These are phyloP conservation scores for Bactericera cockerelli DNA, from an alignment of 1,140 invertebrate genomes.

Conservation along the genomic window DNA sequence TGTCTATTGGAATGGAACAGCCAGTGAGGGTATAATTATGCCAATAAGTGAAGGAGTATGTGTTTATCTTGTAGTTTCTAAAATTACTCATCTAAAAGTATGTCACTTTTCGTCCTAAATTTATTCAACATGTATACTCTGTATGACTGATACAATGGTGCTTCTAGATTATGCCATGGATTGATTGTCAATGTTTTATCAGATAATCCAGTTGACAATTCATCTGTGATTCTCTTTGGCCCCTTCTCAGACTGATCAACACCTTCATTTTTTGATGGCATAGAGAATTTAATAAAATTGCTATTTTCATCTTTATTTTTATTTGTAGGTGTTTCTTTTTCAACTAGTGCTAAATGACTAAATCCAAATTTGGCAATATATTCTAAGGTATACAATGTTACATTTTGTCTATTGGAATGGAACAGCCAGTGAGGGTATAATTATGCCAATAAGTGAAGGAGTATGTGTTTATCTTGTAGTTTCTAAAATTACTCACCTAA, in stretches of 20 bases:
- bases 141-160: slow-evolving; percentile 69
- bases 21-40: no score
- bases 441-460: no score
- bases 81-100: not conserved
- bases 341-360: slow-evolving; percentile 68
- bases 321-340: slow-evolving; percentile 34
- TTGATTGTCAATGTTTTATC: not conserved
- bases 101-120: slow-evolving; percentile 61
- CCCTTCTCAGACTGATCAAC: not conserved
- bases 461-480: no score
- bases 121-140: slow-evolving; percentile 62
- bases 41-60: no score
- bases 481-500: not conserved
- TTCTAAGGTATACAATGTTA: no score
- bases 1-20: no score
- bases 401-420: no score
- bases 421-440: no score
- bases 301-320: slow-evolving; percentile 7
- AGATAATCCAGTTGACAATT: no score
- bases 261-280: slow-evolving; percentile 8
- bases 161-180: slow-evolving; percentile 35
- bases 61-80: no score
- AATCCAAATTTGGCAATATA: slow-evolving; percentile 86
- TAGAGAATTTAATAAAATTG: not conserved
- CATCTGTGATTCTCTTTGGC: not conserved